Conservation (phyloP, 2,797 vertebrate genomes). For the Brotula barbata region DNA sequence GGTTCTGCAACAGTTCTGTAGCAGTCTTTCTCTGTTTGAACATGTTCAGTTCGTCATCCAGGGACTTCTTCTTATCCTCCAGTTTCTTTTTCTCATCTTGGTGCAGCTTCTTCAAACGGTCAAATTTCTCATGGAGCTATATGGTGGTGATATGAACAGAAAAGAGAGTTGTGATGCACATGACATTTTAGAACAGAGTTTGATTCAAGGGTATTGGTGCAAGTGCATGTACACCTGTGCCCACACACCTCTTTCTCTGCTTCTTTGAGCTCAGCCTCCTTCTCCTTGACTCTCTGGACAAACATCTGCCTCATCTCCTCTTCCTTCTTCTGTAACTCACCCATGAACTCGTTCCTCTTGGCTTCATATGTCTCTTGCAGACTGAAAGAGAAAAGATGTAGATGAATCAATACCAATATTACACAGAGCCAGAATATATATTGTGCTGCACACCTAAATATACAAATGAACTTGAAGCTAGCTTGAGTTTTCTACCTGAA, state of each 20-base stretch:
- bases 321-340: slow-evolving; percentile 97
- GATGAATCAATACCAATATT: neutral
- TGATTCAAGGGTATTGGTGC: neutral
- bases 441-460: neutral
- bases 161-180: neutral
- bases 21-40: slow-evolving; percentile 99
- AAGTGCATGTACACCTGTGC: neutral
- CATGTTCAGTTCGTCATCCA: slow-evolving; percentile 94
- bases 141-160: neutral
- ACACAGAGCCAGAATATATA: neutral
- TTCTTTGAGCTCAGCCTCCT: slow-evolving; percentile 96
- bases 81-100: slow-evolving; percentile 99
- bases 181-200: neutral
- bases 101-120: slow-evolving; percentile 96
- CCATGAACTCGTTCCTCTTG: slow-evolving; percentile 98
- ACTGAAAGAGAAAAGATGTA: slow-evolving; percentile 66
- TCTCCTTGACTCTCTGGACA: slow-evolving; percentile 98
- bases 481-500: slow-evolving; percentile 84
- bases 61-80: slow-evolving; percentile 94
- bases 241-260: slow-evolving; percentile 94
- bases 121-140: slow-evolving; percentile 97
- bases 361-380: slow-evolving; percentile 98
- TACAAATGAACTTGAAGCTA: neutral
- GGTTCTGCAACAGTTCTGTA: slow-evolving; percentile 92
- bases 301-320: slow-evolving; percentile 99